Evolutionary conservation across 2,888 invertebrate genomes (phyloP).

Genomic region (Galerucella nymphaeae): DNA sequence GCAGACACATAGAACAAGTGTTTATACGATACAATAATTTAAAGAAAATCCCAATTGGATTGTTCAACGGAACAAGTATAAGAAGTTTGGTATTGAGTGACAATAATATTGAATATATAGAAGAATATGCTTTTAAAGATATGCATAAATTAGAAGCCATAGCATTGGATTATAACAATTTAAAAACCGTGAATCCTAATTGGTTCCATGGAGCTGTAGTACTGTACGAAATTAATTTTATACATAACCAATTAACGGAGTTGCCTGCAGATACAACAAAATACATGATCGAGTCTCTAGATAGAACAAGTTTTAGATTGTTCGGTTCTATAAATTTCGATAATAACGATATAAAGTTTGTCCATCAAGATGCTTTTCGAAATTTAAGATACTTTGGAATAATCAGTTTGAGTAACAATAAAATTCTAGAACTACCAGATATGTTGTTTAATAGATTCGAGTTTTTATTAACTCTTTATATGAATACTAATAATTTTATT

Average conservation of each 20-base stretch:
- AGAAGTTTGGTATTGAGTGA: conserved; percentile 41
- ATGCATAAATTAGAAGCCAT: conserved; percentile 44
- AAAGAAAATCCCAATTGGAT: conserved; percentile 33
- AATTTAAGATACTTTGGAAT: conserved; percentile 41
- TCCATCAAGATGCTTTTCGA: conserved; percentile 44
- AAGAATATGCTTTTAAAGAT: conserved; percentile 39
- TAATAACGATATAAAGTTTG: conserved; percentile 41
- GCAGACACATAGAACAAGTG: conserved; percentile 37
- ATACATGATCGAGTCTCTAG: conserved; percentile 36
- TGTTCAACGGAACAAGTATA: conserved; percentile 44
- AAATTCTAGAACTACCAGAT: conserved; percentile 37
- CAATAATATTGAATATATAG: conserved; percentile 42
- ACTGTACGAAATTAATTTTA: conserved; percentile 42
- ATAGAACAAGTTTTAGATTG: conserved; percentile 25
- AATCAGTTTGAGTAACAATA: conserved; percentile 45
- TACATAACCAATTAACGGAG: conserved; percentile 39
- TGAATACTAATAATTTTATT: conserved; percentile 46
- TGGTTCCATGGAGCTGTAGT: conserved; percentile 43
- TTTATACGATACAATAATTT: conserved; percentile 41
- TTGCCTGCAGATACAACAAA: conserved; percentile 42
- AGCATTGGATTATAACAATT: conserved; percentile 44
- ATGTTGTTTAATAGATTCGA: conserved; percentile 38
- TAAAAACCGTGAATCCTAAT: conserved; percentile 36
- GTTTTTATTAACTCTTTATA: conserved; percentile 42
- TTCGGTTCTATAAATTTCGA: conserved; percentile 45